Conservation (phyloP, 2,888 invertebrate species). For the Drosophila lacicola region DNA sequence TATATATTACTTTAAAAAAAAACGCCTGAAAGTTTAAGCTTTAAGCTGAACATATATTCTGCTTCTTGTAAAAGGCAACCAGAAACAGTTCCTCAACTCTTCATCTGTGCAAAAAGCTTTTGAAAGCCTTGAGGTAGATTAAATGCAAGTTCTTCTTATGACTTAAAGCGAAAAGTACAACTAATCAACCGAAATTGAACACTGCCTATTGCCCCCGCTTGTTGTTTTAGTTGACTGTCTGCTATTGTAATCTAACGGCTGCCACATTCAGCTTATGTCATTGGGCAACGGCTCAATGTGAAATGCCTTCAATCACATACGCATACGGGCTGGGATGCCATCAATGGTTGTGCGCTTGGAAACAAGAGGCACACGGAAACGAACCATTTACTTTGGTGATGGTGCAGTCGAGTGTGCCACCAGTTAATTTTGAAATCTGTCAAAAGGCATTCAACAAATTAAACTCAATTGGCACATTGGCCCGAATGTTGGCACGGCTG, state of each 20-base stretch:
- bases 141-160: neutral
- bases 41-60: too few species aligned
- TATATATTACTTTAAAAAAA: too few species aligned
- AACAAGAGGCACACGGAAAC: slow-evolving; percentile 12
- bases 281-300: slow-evolving; percentile 18
- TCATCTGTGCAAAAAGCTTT: too few species aligned
- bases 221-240: neutral
- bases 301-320: slow-evolving; percentile 48
- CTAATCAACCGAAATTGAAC: slow-evolving; percentile 8
- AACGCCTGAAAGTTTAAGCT: too few species aligned
- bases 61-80: too few species aligned
- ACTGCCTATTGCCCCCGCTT: neutral
- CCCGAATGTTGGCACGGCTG: slow-evolving; percentile 24
- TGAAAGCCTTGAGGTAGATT: neutral
- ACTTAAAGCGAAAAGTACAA: neutral
- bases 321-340: slow-evolving; percentile 10
- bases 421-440: slow-evolving; percentile 81
- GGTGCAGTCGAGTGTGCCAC: slow-evolving; percentile 69
- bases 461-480: slow-evolving; percentile 78
- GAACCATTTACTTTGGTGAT: slow-evolving; percentile 40
- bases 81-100: too few species aligned
- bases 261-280: slow-evolving; percentile 48
- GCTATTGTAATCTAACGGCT: neutral
- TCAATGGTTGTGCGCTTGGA: slow-evolving; percentile 3
- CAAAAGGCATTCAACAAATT: slow-evolving; percentile 79